Evolutionary conservation across 2,797 vertebrate genomes (phyloP), one percentile per base, ranked within the genome.

Genomic region (Rhabdophis nuchalis): DNA sequence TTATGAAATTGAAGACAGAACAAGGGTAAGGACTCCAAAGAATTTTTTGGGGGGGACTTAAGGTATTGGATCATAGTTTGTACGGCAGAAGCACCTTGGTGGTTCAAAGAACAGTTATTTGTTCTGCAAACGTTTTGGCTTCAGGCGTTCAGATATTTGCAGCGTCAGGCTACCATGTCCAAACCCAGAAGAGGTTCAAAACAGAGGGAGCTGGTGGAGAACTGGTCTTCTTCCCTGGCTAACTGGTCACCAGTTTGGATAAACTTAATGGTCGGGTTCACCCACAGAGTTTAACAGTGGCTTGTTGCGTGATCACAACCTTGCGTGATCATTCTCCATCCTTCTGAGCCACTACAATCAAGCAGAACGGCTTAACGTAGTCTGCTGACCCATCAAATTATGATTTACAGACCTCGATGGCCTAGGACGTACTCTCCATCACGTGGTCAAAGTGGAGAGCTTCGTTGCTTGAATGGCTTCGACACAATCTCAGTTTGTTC

Each of bases 1-100:
- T 96, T 98, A 99, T 82, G 99, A 99, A 96, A 99, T 99, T 94
- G 99, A 99, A 97, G 99, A 99, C 96, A 98, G 99, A 96, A 99
- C 99, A 36, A 99, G 98, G 98, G 99, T 99, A 98, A 97, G 97
- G 93, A 32, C 92, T 95, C 54, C 10, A 1, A 2, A 23, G 91
- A 92, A 93, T 93, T 88, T 95, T 92, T 92, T 92, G 92, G n/a
- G n/a, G n/a, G n/a, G n/a, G 87, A 5, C 92, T 92, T 0, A 2
- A 2, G 18, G 41, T 94, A 57, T 95, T 41, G 95, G 27, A 23
- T 92, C 93, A 89, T 50, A 72, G 60, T 85, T 36, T 54, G 85
- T 72, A 85, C 93, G 56, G 53, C 93, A 93, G 93, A 0, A 58
- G 88, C 32, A 95, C 94, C 94, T 96, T 95, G 95, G 94, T 0